These are phyloP conservation scores for Hoplodrina blanda DNA, from an alignment of 2,888 invertebrate genomes.

Conservation along the genomic window DNA sequence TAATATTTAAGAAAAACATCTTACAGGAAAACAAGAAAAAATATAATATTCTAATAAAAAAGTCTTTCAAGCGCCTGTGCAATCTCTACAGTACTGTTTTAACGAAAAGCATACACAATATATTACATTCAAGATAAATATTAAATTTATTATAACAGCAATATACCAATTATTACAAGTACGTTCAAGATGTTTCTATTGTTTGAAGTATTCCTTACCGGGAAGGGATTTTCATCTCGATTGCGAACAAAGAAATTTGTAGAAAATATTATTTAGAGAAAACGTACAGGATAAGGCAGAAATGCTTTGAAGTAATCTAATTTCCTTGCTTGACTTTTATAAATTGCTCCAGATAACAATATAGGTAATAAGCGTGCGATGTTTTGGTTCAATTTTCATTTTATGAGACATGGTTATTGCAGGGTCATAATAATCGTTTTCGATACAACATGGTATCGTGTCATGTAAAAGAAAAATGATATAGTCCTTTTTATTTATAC, in stretches of 20 bases:
- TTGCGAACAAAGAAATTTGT: slow-evolving; percentile 23
- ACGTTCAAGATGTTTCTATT: slow-evolving; percentile 1
- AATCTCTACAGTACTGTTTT: too few relatives aligned
- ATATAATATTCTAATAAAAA: too few relatives aligned
- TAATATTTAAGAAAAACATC: too few relatives aligned
- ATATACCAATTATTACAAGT: background rate
- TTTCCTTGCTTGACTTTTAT: slow-evolving; percentile 48
- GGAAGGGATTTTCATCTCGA: slow-evolving; percentile 13
- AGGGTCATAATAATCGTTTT: slow-evolving; percentile 29
- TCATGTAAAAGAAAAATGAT: background rate
- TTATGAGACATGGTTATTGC: slow-evolving; percentile 42
- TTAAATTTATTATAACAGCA: background rate
- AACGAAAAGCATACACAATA: background rate
- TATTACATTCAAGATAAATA: background rate
- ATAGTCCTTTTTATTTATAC: background rate
- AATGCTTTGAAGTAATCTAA: slow-evolving; percentile 47
- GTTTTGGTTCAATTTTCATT: slow-evolving; percentile 54
- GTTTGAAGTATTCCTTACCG: slow-evolving; percentile 9
- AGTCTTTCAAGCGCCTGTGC: too few relatives aligned
- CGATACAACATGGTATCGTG: slow-evolving; percentile 16
- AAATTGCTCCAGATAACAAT: slow-evolving; percentile 46
- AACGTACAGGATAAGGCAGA: slow-evolving; percentile 28
- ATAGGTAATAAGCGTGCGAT: slow-evolving; percentile 38
- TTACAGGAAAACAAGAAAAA: too few relatives aligned
- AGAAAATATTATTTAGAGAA: slow-evolving; percentile 44